Conservation (phyloP, 2,113 vertebrate species). For the Pimephales promelas region DNA sequence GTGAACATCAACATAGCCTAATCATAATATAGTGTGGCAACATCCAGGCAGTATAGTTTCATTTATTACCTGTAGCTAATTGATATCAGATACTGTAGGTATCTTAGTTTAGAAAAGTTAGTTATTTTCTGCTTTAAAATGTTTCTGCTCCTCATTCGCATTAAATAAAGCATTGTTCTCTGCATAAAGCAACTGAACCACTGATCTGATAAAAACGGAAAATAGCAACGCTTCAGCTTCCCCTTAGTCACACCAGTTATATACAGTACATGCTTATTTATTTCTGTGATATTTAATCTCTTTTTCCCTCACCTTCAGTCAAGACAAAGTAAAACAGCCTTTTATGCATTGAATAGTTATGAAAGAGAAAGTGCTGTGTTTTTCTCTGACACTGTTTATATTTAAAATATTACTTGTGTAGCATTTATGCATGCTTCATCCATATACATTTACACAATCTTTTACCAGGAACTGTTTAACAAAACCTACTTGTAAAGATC, state of each 20-base stretch:
- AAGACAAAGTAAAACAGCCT: neutral
- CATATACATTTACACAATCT: constrained; percentile 7
- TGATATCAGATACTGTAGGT: neutral
- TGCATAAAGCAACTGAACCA: neutral
- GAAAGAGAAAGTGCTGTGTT: neutral
- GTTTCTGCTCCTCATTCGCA: constrained; percentile 5
- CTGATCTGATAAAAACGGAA: constrained; percentile 31
- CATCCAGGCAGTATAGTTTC: neutral
- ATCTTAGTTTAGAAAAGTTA: neutral
- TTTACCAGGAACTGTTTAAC: constrained; percentile 17
- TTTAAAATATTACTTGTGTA: neutral
- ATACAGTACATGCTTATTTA: neutral
- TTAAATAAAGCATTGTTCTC: constrained; percentile 13
- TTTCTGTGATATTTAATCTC: neutral
- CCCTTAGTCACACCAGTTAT: neutral
- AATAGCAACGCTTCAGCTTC: constrained; percentile 11
- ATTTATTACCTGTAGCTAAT: neutral
- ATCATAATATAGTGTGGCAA: neutral
- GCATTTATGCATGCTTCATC: neutral
- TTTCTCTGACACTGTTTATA: neutral
- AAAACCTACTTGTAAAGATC: neutral
- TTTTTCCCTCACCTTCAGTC: neutral
- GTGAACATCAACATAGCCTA: neutral
- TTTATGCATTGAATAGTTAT: neutral
- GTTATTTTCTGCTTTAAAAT: neutral